A percentile compares a stretch with the other conserved stretches of the same genome.
Conservation (phyloP, 1,140 invertebrate species). For the Hesperophylax magnus region DNA sequence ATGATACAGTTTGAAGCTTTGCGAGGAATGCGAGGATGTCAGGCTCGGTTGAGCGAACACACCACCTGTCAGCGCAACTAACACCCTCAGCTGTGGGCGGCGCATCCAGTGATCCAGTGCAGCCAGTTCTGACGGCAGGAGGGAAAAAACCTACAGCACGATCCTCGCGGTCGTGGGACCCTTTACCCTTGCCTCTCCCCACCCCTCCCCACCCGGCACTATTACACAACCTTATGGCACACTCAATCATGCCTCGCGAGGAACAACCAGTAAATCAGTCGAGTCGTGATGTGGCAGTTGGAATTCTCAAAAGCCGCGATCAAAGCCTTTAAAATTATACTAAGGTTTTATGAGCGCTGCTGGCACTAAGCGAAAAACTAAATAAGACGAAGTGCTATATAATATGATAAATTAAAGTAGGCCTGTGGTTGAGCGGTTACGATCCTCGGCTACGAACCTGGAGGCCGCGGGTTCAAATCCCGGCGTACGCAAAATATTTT, state of each 20-base stretch:
- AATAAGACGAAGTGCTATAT: neutral
- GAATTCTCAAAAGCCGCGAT: slow-evolving; percentile 10
- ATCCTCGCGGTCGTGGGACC: slow-evolving; percentile 3
- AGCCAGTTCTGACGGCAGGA: neutral
- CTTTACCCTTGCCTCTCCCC: slow-evolving; percentile 1
- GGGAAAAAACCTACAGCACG: slow-evolving; percentile 7
- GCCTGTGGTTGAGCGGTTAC: no score
- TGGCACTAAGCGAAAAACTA: neutral
- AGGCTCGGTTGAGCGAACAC: neutral
- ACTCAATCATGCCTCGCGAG: slow-evolving; percentile 4
- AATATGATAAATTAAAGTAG: no score
- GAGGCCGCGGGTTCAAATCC: no score
- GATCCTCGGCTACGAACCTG: no score
- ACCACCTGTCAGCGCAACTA: slow-evolving; percentile 1
- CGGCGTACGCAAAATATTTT: no score
- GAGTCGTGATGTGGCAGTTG: slow-evolving; percentile 8
- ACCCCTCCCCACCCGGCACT: neutral
- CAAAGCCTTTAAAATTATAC: neutral
- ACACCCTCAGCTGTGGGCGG: neutral
- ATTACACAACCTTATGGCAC: slow-evolving; percentile 4
- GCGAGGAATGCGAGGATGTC: neutral
- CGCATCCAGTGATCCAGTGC: neutral
- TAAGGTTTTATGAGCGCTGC: neutral
- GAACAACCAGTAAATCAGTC: neutral
- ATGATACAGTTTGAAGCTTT: neutral